Evolutionary conservation across 1,140 invertebrate species (phyloP).

Genomic region (Maconellicoccus hirsutus): DNA sequence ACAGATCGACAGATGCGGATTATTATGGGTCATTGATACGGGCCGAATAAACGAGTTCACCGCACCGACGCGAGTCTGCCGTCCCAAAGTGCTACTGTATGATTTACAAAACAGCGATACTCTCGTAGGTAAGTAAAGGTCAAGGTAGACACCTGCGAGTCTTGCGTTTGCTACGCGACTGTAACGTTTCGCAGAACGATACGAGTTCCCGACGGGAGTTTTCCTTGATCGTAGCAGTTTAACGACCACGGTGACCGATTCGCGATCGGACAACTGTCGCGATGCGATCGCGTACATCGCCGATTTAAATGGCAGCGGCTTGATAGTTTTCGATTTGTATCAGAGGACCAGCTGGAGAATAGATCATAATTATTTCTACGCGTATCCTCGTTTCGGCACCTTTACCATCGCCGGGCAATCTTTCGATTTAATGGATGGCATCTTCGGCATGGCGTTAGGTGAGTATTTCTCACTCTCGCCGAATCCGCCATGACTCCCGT

Average conservation of each 20-base stretch:
- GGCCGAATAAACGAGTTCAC: constrained; percentile 38
- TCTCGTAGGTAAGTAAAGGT: constrained; percentile 30
- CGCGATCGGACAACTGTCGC: constrained; percentile 36
- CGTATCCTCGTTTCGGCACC: constrained; percentile 51
- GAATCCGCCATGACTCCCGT: too few species aligned
- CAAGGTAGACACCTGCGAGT: too few species aligned
- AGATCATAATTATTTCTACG: constrained; percentile 54
- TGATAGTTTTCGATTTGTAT: constrained; percentile 55
- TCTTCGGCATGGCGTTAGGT: constrained; percentile 54
- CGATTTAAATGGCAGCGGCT: constrained; percentile 51
- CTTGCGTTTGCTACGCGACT: too few species aligned
- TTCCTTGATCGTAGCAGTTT: constrained; percentile 38
- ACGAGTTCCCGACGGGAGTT: constrained; percentile 40
- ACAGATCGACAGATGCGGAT: constrained; percentile 47
- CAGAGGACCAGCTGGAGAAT: constrained; percentile 49
- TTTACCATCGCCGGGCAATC: constrained; percentile 52
- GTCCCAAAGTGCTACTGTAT: constrained; percentile 49
- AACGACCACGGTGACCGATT: constrained; percentile 32
- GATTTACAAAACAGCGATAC: constrained; percentile 39
- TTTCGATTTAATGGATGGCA: constrained; percentile 63
- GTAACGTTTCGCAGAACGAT: constrained; percentile 39
- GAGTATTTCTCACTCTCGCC: too few species aligned
- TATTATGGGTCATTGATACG: constrained; percentile 54
- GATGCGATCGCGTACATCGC: constrained; percentile 61
- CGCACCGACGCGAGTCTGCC: constrained; percentile 38